Evolutionary conservation across 2,797 vertebrate species (phyloP), one percentile per base, ranked within the genome.

Genomic region (Caiman crocodilus): DNA sequence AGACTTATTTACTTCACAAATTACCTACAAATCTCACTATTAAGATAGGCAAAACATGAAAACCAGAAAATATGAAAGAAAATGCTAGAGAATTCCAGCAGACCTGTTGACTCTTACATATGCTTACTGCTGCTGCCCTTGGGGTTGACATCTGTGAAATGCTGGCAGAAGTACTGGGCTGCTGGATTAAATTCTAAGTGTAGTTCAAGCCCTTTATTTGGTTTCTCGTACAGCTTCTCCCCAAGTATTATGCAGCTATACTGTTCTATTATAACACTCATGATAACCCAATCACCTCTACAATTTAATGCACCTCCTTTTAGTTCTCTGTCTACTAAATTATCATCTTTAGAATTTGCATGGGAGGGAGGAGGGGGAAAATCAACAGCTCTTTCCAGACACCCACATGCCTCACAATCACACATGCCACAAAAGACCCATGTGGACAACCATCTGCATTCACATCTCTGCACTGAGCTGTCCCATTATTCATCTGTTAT

Each of bases 341-440:
- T 28, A 26, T 65, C 32, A 58, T 7, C 64, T 35, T 50, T 10
- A 50, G 42, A 50, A 50, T 50, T 10, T 50, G 42, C 42, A 50
- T 50, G 42, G 42, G 42, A 50, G 42, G 9, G 42, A 10, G 42
- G 42, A 50, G 42, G 42, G 42, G 42, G 42, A 10, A 10, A 50
- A 50, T 42, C 42, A 50, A 50, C 42, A 50, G 42, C 42, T 50
- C 42, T 50, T 50, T 50, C 42, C 3, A 10, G 25, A 0, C 1
- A 55, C 42, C 65, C 4, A 0, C 0, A 7, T 35, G 35, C 76
- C 81, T 8, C 12, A 0, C 14, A n/a, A 50, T 50, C 42, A 11
- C 42, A 50, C 5, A 42, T 75, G 88, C 63, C 57, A 5, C 0
- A 0, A 2, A 2, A 64, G 35, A 1, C 0, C 25, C 65, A 57